These are phyloP conservation scores for Vesta saturnalis DNA, from an alignment of 2,888 invertebrate species.

Conservation along the genomic window DNA sequence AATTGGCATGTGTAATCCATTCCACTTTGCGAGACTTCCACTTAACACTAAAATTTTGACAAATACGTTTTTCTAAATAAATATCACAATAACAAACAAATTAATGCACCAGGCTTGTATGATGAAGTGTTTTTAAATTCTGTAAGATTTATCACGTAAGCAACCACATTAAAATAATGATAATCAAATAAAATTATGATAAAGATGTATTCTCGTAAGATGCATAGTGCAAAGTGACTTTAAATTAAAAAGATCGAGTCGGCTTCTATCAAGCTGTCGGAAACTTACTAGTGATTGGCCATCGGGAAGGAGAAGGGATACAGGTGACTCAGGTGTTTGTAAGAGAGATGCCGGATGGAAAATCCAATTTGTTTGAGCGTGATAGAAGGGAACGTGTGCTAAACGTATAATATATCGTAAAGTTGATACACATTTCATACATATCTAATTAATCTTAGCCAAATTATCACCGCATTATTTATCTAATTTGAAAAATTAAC, in stretches of 20 bases:
- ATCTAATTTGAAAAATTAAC: background rate
- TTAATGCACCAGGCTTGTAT: background rate
- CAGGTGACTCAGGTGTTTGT: slow-evolving; percentile 51
- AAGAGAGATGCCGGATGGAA: slow-evolving; percentile 41
- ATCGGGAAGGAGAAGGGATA: slow-evolving; percentile 53
- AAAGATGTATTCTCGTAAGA: slow-evolving; percentile 46
- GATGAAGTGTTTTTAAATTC: background rate
- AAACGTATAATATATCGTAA: slow-evolving; percentile 19
- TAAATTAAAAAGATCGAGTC: slow-evolving; percentile 55
- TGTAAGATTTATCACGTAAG: slow-evolving; percentile 9
- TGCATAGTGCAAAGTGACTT: slow-evolving; percentile 53
- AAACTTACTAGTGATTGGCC: slow-evolving; percentile 49
- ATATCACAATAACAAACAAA: slow-evolving; percentile 9
- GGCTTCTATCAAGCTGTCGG: slow-evolving; percentile 48
- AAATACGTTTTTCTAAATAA: background rate
- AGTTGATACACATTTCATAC: background rate
- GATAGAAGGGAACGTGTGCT: slow-evolving; percentile 32
- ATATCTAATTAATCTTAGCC: too few species aligned
- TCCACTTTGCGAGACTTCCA: slow-evolving; percentile 26
- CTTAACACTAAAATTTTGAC: slow-evolving; percentile 25
- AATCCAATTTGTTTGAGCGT: slow-evolving; percentile 29
- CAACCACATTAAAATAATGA: slow-evolving; percentile 4
- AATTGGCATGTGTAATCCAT: slow-evolving; percentile 36
- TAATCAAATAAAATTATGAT: slow-evolving; percentile 13
- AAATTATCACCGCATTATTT: background rate